Evolutionary conservation across 1,140 invertebrate genomes (phyloP).

Genomic region (Drosophila varians): DNA sequence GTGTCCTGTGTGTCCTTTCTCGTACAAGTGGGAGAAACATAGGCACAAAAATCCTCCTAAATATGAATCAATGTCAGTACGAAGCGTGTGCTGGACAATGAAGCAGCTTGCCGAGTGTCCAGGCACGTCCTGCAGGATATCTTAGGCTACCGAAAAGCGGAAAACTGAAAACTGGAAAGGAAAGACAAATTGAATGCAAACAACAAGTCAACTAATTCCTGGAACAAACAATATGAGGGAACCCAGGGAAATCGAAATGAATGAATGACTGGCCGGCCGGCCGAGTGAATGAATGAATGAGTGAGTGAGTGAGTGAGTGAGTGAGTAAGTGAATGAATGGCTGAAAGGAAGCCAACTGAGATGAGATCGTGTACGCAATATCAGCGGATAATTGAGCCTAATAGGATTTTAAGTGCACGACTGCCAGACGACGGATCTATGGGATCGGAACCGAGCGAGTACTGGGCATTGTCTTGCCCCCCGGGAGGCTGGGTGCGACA

Average conservation of each 20-base stretch:
- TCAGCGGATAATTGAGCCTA: slow-evolving; percentile 83
- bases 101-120: slow-evolving; percentile 61
- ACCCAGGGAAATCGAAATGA: neutral
- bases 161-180: slow-evolving; percentile 21
- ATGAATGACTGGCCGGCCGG: neutral
- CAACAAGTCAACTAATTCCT: slow-evolving; percentile 66
- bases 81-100: slow-evolving; percentile 72
- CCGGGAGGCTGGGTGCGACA: slow-evolving; percentile 53
- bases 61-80: slow-evolving; percentile 78
- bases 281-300: slow-evolving; percentile 36
- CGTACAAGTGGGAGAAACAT: slow-evolving; percentile 57
- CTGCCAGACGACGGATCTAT: slow-evolving; percentile 33
- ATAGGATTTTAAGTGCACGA: slow-evolving; percentile 82
- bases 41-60: slow-evolving; percentile 37
- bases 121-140: slow-evolving; percentile 59
- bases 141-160: slow-evolving; percentile 52
- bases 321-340: slow-evolving; percentile 48
- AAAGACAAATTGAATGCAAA: slow-evolving; percentile 77
- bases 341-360: slow-evolving; percentile 59
- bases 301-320: slow-evolving; percentile 24
- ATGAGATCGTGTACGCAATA: slow-evolving; percentile 81
- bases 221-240: slow-evolving; percentile 30
- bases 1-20: slow-evolving; percentile 38
- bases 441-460: slow-evolving; percentile 52
- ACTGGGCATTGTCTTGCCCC: slow-evolving; percentile 60